Base-by-base conservation (phyloP, 2,888 invertebrate species). In the Ormyrus thymus region DNA sequence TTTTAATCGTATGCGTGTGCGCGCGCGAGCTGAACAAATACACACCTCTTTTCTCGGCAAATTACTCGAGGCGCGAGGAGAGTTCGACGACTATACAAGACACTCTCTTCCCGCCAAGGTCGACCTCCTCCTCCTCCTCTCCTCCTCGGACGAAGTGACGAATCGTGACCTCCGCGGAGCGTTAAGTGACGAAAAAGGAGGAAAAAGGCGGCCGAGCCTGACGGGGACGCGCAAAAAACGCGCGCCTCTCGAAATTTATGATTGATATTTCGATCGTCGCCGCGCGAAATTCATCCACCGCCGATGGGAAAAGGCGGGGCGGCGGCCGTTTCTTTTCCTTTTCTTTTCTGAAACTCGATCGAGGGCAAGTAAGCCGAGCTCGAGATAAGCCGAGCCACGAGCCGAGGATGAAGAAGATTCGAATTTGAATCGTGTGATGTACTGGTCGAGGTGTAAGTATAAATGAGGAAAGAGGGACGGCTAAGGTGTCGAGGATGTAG, bases 1-100 rank as follows among this genome's bases (percentile, higher is more conserved):
- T 71, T 79, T 73, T 82, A 81, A 84, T 83, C 83, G 83, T 81
- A 80, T 82, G 81, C 68, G 56, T 29, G 46, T 10, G 7, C 56
- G 51, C 11, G 48, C 50, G 55, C 55, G 46, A 55, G 55, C 51
- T 46, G 66, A 65, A 64, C 51, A 78, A 62, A 74, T 46, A 75
- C 50, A 53, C 10, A n/a, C 77, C 76, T 61, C 66, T 51, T 70
- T 81, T 81, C 80, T 78, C 69, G 78, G 81, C 82, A 83, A 83
- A 83, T 82, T 81, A 80, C 82, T 78, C 65, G 74, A 11, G 29
- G 29, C 29, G 29, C 55, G 58, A 48, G 68, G 72, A 76, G 74
- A 80, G 77, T 80, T 80, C 72, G 77, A 79, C 76, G 71, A 73
- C 76, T 80, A 76, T 65, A 48, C 55, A 64, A 72, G 68, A 56